Evolutionary conservation across 2,113 vertebrate genomes (phyloP).

Genomic region (Boulengeromyrus knoepffleri): DNA sequence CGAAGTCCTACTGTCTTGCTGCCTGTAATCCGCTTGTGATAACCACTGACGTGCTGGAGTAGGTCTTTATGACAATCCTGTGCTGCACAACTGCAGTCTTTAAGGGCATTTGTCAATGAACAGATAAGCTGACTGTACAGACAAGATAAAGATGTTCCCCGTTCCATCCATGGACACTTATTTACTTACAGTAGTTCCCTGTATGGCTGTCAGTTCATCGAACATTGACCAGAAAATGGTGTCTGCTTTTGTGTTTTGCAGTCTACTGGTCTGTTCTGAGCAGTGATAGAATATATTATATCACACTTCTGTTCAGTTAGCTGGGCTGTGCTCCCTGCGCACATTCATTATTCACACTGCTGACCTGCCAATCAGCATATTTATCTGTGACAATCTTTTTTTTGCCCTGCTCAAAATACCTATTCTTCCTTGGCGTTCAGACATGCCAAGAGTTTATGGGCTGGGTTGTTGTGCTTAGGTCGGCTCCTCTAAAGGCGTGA

Average conservation of each 20-base stretch:
- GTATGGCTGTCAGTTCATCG: not conserved
- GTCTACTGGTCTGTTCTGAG: constrained; percentile 4
- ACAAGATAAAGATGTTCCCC: not conserved
- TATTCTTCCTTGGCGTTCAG: not conserved
- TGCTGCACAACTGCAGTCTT: not conserved
- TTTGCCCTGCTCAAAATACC: not conserved
- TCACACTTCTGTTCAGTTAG: not conserved
- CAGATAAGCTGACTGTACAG: not conserved
- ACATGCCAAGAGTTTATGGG: not conserved
- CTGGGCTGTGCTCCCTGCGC: constrained; percentile 3
- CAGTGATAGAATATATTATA: not conserved
- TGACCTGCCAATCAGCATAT: constrained; percentile 14
- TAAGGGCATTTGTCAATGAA: not conserved
- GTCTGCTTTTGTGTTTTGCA: not conserved
- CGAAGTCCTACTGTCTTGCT: not conserved
- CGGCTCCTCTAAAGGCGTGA: not conserved
- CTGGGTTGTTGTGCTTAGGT: not conserved
- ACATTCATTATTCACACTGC: constrained; percentile 45
- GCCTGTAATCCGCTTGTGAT: not conserved
- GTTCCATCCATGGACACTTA: not conserved
- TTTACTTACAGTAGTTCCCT: not conserved
- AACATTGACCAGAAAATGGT: not conserved
- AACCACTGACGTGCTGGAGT: not conserved
- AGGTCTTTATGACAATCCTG: not conserved
- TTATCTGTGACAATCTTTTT: not conserved